Conservation (phyloP, 2,888 invertebrate species). For the Drosophila mulleri region DNA sequence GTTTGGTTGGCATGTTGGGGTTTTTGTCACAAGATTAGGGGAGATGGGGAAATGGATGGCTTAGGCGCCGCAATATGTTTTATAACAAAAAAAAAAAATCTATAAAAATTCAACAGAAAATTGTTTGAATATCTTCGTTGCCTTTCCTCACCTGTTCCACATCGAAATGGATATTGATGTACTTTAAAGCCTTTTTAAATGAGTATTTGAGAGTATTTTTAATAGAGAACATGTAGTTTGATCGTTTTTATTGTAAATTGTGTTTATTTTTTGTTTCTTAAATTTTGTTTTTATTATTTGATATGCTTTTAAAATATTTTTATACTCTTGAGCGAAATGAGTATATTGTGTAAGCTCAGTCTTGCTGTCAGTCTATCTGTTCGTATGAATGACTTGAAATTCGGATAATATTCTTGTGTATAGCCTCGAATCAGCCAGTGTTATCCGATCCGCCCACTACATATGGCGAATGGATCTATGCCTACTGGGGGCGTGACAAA, state of each 20-base stretch:
- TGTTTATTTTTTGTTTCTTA: neutral
- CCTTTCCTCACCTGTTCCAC: slow-evolving; percentile 5
- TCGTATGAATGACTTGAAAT: too few species aligned
- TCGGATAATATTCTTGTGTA: too few species aligned
- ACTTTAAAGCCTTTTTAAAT: slow-evolving; percentile 1
- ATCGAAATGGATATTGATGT: slow-evolving; percentile 22
- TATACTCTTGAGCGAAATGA: neutral
- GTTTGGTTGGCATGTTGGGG: neutral
- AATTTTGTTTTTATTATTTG: too few species aligned
- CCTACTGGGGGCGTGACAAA: too few species aligned
- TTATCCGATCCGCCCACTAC: too few species aligned
- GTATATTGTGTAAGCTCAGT: too few species aligned
- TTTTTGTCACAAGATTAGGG: neutral
- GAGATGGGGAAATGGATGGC: slow-evolving; percentile 1
- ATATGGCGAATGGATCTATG: too few species aligned
- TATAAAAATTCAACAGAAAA: slow-evolving; percentile 44
- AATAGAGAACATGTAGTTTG: neutral
- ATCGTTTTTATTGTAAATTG: neutral
- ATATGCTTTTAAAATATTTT: neutral
- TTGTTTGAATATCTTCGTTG: slow-evolving; percentile 18
- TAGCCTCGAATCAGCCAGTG: too few species aligned
- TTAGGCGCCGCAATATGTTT: slow-evolving; percentile 11
- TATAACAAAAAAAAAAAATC: slow-evolving; percentile 39
- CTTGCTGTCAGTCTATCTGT: too few species aligned
- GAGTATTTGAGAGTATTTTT: neutral